Evolutionary conservation across 2,113 vertebrate genomes (phyloP), one percentile per base, ranked within the genome.

Genomic region (Epinephelus cyanopodus): DNA sequence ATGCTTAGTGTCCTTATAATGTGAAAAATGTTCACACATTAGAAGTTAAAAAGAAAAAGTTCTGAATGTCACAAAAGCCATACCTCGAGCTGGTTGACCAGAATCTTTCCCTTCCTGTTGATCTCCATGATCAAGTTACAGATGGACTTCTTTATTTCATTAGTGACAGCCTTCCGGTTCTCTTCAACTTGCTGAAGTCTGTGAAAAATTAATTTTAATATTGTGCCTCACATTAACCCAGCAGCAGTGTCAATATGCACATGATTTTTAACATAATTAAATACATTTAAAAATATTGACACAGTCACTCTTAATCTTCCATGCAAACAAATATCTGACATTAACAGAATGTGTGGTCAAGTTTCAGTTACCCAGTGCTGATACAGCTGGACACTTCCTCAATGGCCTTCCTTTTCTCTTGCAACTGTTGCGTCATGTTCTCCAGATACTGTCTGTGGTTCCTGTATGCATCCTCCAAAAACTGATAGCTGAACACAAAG

Each of bases 41-140:
- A 45, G 11, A 11, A 45, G 9, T 45, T 45, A 45, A 45, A 45
- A 45, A 45, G 42, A 45, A 25, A 56, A 19, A 23, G 53, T 4
- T 14, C 23, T 5, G 27, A n/a, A 39, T 14, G 4, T 61, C 6
- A 52, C 0, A 13, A 14, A 2, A 21, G 48, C 1, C 15, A 73
- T 91, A 99, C 98, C 97, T 99, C 97, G 14, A 99, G 95, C 42
- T 99, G 98, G 93, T 98, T 98, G 6, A 99, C 93, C 33, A 99
- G 90, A 86, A 98, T 97, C 94, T 99, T 99, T 33, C 98, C 98
- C 82, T 99, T 99, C 93, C 97, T 97, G 92, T 99, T 99, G 90
- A 99, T 98, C 94, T 99, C 98, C 94, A 99, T 97, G 88, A 99
- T 99, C 80, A 99, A 79, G 45, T 97, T 98, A 92, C 98, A 99